Evolutionary conservation across 1,140 invertebrate genomes (phyloP).

Genomic region (Lithobius niger): DNA sequence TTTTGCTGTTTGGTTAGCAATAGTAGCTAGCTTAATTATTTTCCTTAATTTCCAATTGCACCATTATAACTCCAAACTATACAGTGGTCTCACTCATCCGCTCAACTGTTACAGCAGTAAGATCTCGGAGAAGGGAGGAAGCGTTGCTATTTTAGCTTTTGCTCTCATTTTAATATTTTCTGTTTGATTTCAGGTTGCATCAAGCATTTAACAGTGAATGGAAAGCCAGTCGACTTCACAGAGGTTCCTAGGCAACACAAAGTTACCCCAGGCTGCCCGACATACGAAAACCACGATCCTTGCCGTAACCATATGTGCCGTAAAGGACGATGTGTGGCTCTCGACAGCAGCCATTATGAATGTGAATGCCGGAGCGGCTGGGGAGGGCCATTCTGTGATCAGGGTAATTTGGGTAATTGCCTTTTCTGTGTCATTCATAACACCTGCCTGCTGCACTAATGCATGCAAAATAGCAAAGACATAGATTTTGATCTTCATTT

Average conservation of each 20-base stretch:
- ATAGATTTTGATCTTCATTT: too few relatives aligned
- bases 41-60: too few relatives aligned
- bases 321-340: conserved; percentile 69
- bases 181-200: conserved; percentile 94
- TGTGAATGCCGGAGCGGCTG: conserved; percentile 81
- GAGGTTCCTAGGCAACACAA: conserved; percentile 64
- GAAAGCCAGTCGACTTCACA: conserved; percentile 84
- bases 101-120: too few relatives aligned
- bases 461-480: too few relatives aligned
- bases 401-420: conserved; percentile 48
- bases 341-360: conserved; percentile 50
- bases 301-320: conserved; percentile 73
- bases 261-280: conserved; percentile 23
- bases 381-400: conserved; percentile 80
- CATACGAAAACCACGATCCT: conserved; percentile 40
- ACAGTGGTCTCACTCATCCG: too few relatives aligned
- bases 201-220: conserved; percentile 84
- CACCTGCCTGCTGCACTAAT: too few relatives aligned
- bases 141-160: too few relatives aligned
- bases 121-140: too few relatives aligned
- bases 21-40: too few relatives aligned
- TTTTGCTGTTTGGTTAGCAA: too few relatives aligned
- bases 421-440: background rate
- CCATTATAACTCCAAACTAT: too few relatives aligned
- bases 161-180: too few relatives aligned